These are phyloP conservation scores for Parambassis ranga DNA, from an alignment of 2,797 vertebrate species.

Conservation along the genomic window DNA sequence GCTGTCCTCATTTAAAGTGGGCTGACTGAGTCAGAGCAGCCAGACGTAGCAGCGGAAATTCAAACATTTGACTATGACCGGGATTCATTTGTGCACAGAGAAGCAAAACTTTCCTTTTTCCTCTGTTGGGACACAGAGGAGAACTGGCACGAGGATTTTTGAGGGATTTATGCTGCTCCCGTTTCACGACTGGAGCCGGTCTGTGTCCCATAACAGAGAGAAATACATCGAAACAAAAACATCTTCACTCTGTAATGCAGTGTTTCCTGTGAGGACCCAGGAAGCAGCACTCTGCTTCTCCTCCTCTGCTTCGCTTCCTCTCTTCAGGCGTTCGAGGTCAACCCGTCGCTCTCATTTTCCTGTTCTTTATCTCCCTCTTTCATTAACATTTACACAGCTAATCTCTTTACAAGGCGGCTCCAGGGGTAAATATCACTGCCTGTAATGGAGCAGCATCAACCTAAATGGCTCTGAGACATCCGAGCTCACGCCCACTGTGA, in stretches of 20 bases:
- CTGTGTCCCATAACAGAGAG: constrained; percentile 1
- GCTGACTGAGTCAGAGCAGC: background rate
- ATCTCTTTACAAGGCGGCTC: constrained; percentile 57
- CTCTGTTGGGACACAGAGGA: background rate
- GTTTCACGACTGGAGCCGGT: constrained; percentile 12
- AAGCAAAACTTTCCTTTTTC: background rate
- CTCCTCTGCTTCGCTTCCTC: constrained; percentile 13
- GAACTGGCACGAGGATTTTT: constrained; percentile 16
- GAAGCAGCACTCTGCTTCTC: background rate
- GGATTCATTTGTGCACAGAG: constrained; percentile 2
- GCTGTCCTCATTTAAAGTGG: constrained; percentile 28
- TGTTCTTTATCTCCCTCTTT: constrained; percentile 42
- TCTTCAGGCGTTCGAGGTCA: constrained; percentile 38
- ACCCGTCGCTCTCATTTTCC: constrained; percentile 1
- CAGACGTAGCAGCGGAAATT: background rate
- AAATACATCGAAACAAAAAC: constrained; percentile 21
- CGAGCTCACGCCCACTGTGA: constrained; percentile 19
- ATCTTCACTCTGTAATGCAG: background rate
- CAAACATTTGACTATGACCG: constrained; percentile 11
- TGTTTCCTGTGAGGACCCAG: background rate
- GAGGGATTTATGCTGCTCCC: constrained; percentile 24
- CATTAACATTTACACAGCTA: constrained; percentile 60
- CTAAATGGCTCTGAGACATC: constrained; percentile 12
- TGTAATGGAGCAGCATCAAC: constrained; percentile 34
- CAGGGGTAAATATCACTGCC: constrained; percentile 41